Percentiles rank a stretch among this genome's conserved stretches.
Evolutionary conservation across 2,113 vertebrate genomes (phyloP).

Genomic region (Callopanchax toddi): DNA sequence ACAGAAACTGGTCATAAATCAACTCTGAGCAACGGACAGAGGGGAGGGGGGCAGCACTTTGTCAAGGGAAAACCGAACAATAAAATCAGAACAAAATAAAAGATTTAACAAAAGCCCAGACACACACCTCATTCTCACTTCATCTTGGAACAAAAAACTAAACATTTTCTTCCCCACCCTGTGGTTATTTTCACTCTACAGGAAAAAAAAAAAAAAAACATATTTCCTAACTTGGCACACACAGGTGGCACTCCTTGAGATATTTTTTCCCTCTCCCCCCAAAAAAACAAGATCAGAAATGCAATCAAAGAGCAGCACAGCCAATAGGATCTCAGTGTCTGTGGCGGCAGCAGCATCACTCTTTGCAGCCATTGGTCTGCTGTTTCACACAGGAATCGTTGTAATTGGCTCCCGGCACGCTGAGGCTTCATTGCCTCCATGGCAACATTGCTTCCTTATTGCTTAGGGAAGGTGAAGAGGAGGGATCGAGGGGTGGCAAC

Average conservation of each 20-base stretch:
- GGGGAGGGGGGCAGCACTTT: conserved; percentile 28
- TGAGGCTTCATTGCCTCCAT: conserved; percentile 77
- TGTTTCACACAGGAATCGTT: conserved; percentile 45
- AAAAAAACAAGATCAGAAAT: conserved; percentile 74
- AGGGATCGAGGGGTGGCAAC: conserved; percentile 69
- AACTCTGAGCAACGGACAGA: conserved; percentile 40
- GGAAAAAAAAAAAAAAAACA: conserved; percentile 23
- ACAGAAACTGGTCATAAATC: conserved; percentile 31
- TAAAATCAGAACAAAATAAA: background rate
- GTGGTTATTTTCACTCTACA: conserved; percentile 13
- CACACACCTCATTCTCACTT: background rate
- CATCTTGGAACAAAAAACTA: conserved; percentile 7
- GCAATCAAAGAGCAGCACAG: conserved; percentile 72
- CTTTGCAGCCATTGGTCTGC: conserved; percentile 54
- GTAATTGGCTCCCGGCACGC: conserved; percentile 55
- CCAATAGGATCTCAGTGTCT: conserved; percentile 67
- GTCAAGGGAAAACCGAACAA: background rate
- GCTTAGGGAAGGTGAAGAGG: conserved; percentile 73
- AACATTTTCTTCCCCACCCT: conserved; percentile 10
- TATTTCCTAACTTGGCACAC: conserved; percentile 51
- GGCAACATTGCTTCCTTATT: conserved; percentile 79
- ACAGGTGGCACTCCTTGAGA: conserved; percentile 72
- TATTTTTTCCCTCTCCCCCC: conserved; percentile 43
- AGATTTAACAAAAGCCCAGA: conserved; percentile 10
- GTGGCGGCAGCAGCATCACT: conserved; percentile 66